Evolutionary conservation across 2,113 vertebrate genomes (phyloP), one percentile per base, ranked within the genome.

Genomic region (Reinhardtius hippoglossoides): DNA sequence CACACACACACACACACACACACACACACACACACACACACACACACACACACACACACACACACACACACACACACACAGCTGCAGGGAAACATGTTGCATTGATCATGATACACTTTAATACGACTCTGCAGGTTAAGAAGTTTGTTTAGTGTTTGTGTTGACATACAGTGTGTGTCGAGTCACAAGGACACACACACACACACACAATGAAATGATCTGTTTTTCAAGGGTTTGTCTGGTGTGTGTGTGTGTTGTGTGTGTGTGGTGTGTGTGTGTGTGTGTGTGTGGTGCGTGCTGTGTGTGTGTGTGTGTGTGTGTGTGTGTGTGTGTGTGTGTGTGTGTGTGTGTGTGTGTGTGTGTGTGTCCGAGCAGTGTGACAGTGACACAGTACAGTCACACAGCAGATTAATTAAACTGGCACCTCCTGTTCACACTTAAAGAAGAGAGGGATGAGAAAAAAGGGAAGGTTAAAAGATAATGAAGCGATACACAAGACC

Each of bases 351-450:
- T 37, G 16, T 37, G 1, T 15, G 48, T 14, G 48, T 35, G 35
- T 35, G 35, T 8, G 1, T 35, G 35, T 20, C 5, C 6, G 5
- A 6, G 27, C 27, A 27, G 26, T 26, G 5, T 21, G 78, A 82
- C 80, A 58, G 63, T 44, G 80, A 82, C 16, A 13, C 69, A 59
- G 73, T 44, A 72, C 21, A 57, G 42, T 44, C 24, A 58, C 69
- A 68, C 64, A 1, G 62, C 2, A 2, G 75, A 74, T 78, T 74
- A 78, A 74, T 83, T 70, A 74, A 79, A 74, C 23, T 61, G 55
- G 37, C 60, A 21, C 54, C 54, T 9, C 8, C 74, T 64, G 64
- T 23, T 64, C 52, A 46, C 10, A 60, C 24, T 66, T 44, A 66
- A 73, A 68, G 31, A 20, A 18, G 23, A 16, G 27, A 37, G 2